Conservation (phyloP, 1,140 invertebrate species). For the Sweltsa coloradensis region DNA sequence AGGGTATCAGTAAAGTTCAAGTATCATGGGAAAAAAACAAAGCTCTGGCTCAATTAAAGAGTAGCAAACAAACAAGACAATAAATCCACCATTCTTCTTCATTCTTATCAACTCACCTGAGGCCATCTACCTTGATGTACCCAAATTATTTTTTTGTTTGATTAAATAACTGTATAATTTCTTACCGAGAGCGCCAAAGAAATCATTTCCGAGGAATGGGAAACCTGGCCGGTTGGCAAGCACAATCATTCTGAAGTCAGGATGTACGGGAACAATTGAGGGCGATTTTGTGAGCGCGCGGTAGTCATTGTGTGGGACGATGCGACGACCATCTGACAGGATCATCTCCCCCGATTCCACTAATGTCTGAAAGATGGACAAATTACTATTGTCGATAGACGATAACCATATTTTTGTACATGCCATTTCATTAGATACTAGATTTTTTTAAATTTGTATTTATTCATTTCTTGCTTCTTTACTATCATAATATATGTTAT, state of each 20-base stretch:
- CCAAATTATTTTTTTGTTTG: neutral
- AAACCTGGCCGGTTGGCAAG: constrained; percentile 94
- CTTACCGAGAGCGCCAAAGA: constrained; percentile 69
- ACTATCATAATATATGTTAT: no score
- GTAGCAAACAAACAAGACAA: no score
- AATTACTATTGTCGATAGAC: no score
- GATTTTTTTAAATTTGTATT: neutral
- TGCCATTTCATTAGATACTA: neutral
- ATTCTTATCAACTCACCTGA: no score
- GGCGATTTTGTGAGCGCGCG: constrained; percentile 25
- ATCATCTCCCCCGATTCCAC: constrained; percentile 93
- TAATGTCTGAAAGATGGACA: constrained; percentile 45
- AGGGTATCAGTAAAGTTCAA: no score
- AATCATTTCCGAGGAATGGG: constrained; percentile 95
- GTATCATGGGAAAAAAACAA: no score
- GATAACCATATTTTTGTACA: no score
- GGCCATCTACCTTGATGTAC: neutral
- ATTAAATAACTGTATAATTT: neutral
- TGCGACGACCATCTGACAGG: constrained; percentile 82
- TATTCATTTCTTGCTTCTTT: neutral
- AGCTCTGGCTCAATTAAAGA: no score
- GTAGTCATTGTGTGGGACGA: constrained; percentile 43
- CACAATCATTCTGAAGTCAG: constrained; percentile 82
- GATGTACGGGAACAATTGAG: constrained; percentile 61
- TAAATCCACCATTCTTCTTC: no score